Percentiles rank a stretch among this genome's conserved stretches.
Evolutionary conservation across 2,797 vertebrate genomes (phyloP).

Genomic region (Clarias pachynema): DNA sequence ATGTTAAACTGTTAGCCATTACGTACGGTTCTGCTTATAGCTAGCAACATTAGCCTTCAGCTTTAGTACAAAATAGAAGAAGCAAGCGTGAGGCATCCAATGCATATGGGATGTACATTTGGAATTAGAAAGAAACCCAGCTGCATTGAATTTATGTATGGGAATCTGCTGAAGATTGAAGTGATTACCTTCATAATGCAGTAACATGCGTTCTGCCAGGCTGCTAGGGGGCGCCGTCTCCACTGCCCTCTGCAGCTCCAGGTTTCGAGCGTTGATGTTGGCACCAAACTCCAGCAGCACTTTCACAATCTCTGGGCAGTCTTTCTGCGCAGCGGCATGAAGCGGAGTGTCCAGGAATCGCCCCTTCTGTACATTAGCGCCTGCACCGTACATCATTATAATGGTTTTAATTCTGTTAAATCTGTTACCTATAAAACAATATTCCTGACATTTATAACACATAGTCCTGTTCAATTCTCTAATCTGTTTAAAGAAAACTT

Average conservation of each 20-base stretch:
- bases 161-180: not conserved
- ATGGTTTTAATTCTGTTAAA: not conserved
- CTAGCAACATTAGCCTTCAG: not conserved
- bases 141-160: not conserved
- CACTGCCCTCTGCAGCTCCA: conserved; percentile 81
- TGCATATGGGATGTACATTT: not conserved
- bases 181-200: conserved; percentile 82
- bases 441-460: not conserved
- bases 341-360: conserved; percentile 85
- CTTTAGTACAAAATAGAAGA: not conserved
- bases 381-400: conserved; percentile 61
- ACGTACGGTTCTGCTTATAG: no score
- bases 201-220: conserved; percentile 78
- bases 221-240: conserved; percentile 84
- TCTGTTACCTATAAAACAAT: not conserved
- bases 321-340: conserved; percentile 85
- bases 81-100: not conserved
- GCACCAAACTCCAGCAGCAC: conserved; percentile 92
- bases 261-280: conserved; percentile 84
- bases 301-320: conserved; percentile 81
- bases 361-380: conserved; percentile 86
- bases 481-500: not conserved
- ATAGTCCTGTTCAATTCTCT: not conserved
- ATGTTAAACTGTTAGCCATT: not conserved
- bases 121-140: not conserved